A percentile compares a stretch with the other conserved stretches of the same genome.
phyloP scores from a whole-genome alignment of 2,888 invertebrate genomes.

The Eupithecia subumbrata region DNA sequence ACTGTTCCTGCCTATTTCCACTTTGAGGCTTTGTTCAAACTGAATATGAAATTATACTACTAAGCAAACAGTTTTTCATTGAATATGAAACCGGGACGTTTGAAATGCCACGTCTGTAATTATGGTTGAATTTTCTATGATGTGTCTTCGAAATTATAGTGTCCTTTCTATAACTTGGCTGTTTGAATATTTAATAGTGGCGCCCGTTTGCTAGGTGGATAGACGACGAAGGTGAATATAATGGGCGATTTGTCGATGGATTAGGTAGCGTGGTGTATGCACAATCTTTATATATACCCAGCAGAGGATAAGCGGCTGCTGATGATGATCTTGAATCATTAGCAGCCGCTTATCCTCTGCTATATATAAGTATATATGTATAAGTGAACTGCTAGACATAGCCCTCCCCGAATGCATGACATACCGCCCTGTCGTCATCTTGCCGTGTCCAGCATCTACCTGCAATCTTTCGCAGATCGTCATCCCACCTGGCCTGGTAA shows the following conservation, averaged over 20 bases:
- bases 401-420: too few species aligned
- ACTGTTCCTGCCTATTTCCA: not conserved
- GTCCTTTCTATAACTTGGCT: not conserved
- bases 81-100: not conserved
- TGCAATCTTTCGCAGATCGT: too few species aligned
- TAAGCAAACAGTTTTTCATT: slow-evolving; percentile 3
- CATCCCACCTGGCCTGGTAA: too few species aligned
- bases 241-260: not conserved
- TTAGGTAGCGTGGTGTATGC: not conserved
- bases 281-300: too few species aligned
- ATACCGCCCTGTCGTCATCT: too few species aligned
- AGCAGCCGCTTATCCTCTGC: too few species aligned
- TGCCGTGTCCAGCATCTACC: too few species aligned
- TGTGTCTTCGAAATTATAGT: slow-evolving; percentile 9
- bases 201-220: not conserved
- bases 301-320: too few species aligned
- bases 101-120: slow-evolving; percentile 10
- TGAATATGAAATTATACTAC: slow-evolving; percentile 5
- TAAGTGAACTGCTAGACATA: too few species aligned
- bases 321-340: too few species aligned
- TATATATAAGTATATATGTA: too few species aligned
- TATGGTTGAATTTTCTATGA: slow-evolving; percentile 6
- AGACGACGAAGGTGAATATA: not conserved
- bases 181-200: slow-evolving; percentile 24
- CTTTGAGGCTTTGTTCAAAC: slow-evolving; percentile 3